Evolutionary conservation across 1,140 invertebrate genomes (phyloP).

Genomic region (Dreissena polymorpha): DNA sequence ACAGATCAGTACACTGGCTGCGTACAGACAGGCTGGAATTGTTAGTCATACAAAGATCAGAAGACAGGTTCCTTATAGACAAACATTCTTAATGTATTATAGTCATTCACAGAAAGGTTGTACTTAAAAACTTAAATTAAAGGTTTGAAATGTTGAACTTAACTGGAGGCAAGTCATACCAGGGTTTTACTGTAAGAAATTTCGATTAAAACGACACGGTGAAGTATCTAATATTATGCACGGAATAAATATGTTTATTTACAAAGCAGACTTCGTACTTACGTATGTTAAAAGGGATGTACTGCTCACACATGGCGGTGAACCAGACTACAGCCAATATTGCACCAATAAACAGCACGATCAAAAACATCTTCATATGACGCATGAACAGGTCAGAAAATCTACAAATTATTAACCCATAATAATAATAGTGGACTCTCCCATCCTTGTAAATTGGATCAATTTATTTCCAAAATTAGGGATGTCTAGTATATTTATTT

Average conservation of each 20-base stretch:
- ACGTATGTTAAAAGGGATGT: conserved; percentile 36
- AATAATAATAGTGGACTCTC: no score
- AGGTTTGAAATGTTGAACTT: no score
- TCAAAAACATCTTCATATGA: conserved; percentile 50
- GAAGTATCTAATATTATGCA: no score
- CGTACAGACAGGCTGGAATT: conserved; percentile 65
- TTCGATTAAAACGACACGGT: no score
- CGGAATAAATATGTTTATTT: no score
- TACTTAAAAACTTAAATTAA: no score
- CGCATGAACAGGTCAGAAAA: conserved; percentile 55
- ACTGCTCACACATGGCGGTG: conserved; percentile 34
- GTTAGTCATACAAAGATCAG: conserved; percentile 71
- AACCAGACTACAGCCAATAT: conserved; percentile 36
- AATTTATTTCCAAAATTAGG: no score
- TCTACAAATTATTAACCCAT: conserved; percentile 25
- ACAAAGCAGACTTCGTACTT: not conserved
- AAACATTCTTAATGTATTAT: not conserved
- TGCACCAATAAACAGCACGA: conserved; percentile 47
- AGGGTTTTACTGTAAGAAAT: no score
- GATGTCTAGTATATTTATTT: no score
- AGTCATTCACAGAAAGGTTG: not conserved
- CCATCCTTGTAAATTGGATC: no score
- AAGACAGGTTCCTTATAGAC: conserved; percentile 62
- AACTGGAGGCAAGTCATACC: no score
- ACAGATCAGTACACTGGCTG: conserved; percentile 72